These are phyloP conservation scores for Automeris io DNA, from an alignment of 2,888 invertebrate genomes.

Conservation along the genomic window DNA sequence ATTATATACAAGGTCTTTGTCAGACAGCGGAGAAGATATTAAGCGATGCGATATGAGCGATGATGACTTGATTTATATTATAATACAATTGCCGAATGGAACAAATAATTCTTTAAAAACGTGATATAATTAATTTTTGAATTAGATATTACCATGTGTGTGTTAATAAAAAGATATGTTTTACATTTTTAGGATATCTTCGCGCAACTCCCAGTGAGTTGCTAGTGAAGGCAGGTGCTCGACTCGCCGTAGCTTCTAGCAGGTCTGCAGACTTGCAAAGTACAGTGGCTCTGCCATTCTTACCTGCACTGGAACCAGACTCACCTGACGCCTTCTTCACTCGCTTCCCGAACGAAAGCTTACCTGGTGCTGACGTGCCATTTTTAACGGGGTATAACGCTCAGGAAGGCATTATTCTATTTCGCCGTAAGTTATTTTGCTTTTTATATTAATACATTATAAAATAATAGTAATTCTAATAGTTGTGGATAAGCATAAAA, in stretches of 20 bases:
- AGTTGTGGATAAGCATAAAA: no score
- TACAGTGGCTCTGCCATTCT: slow-evolving; percentile 78
- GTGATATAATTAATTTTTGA: no score
- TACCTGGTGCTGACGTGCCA: slow-evolving; percentile 76
- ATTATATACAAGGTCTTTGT: no score
- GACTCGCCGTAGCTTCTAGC: slow-evolving; percentile 61
- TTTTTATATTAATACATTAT: no score
- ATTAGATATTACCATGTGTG: background rate
- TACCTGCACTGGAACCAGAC: slow-evolving; percentile 71
- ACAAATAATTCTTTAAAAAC: no score
- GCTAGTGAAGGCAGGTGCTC: slow-evolving; percentile 75
- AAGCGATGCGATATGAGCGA: no score
- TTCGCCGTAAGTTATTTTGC: slow-evolving; percentile 77
- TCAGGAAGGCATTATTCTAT: slow-evolving; percentile 80
- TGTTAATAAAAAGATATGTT: background rate
- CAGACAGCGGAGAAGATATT: no score
- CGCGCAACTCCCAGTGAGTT: slow-evolving; percentile 77
- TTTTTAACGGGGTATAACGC: slow-evolving; percentile 80
- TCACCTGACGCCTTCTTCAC: slow-evolving; percentile 71
- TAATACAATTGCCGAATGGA: no score
- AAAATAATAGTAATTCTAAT: no score
- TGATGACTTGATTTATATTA: no score
- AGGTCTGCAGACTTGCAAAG: slow-evolving; percentile 66
- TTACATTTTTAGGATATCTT: slow-evolving; percentile 60
- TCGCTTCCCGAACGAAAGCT: slow-evolving; percentile 57